A percentile compares a stretch with the other conserved stretches of the same genome.
Conservation (phyloP, 2,888 invertebrate genomes). For the Cheilosia vulpina region DNA sequence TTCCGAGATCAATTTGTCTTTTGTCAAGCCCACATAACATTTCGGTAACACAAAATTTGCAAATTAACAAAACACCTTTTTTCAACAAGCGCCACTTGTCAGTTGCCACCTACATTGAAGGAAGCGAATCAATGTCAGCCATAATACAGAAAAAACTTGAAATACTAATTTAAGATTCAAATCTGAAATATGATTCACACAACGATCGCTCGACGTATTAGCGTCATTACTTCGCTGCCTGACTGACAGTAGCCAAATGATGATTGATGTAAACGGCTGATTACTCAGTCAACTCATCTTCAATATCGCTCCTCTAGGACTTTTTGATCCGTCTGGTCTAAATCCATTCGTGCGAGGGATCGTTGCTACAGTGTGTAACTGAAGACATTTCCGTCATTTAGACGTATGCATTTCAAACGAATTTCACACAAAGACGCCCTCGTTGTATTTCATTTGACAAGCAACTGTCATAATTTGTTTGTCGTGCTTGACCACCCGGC, state of each 20-base stretch:
- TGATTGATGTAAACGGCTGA: constrained; percentile 44
- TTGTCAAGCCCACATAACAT: not conserved
- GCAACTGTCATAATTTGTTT: constrained; percentile 58
- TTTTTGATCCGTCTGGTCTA: not conserved
- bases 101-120: not conserved
- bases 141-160: not conserved
- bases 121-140: constrained; percentile 11
- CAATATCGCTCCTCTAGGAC: constrained; percentile 13
- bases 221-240: constrained; percentile 24
- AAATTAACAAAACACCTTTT: not conserved
- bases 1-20: not conserved
- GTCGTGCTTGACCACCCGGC: constrained; percentile 61
- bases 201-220: constrained; percentile 21
- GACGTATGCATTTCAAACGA: constrained; percentile 31
- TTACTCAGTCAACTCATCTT: constrained; percentile 26
- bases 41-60: not conserved
- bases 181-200: constrained; percentile 44
- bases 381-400: constrained; percentile 50
- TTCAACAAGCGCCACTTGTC: constrained; percentile 10
- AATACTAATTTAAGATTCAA: constrained; percentile 28
- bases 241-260: constrained; percentile 53
- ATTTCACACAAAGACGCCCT: constrained; percentile 13
- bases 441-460: constrained; percentile 26
- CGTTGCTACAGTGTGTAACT: constrained; percentile 12
- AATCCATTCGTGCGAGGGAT: constrained; percentile 18